Evolutionary conservation across 2,113 vertebrate species (phyloP).

Genomic region (Tetrao urogallus): DNA sequence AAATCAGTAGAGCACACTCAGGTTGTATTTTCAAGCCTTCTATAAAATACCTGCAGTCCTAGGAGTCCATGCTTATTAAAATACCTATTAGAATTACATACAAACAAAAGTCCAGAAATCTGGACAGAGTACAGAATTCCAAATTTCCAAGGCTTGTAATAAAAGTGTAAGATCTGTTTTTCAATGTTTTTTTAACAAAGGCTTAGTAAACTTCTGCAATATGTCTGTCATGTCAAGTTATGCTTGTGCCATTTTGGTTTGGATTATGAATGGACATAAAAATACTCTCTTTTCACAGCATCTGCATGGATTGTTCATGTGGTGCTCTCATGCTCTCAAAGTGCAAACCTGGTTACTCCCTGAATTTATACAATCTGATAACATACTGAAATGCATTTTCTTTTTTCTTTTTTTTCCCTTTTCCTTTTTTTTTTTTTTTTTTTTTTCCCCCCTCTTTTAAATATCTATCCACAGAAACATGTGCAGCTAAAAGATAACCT

Average conservation of each 20-base stretch:
- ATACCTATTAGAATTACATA: neutral
- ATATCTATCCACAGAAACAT: accelerated
- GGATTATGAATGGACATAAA: neutral
- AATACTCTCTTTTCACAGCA: neutral
- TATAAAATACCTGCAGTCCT: neutral
- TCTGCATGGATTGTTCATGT: neutral
- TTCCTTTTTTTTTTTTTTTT: too few relatives aligned
- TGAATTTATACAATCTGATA: neutral
- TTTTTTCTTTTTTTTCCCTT: neutral
- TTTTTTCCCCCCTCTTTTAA: neutral
- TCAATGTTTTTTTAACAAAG: neutral
- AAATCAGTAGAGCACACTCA: neutral
- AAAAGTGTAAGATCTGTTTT: neutral
- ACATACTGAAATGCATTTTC: neutral
- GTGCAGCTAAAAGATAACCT: neutral
- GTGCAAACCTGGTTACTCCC: neutral
- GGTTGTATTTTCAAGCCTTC: neutral
- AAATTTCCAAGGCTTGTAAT: neutral
- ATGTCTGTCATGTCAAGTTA: neutral
- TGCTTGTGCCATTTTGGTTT: neutral
- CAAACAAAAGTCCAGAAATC: neutral
- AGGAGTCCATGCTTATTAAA: neutral
- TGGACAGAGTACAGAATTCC: neutral
- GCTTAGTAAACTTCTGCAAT: neutral
- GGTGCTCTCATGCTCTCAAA: neutral